Conservation (phyloP, 2,113 vertebrate species). For the Astur gentilis region DNA sequence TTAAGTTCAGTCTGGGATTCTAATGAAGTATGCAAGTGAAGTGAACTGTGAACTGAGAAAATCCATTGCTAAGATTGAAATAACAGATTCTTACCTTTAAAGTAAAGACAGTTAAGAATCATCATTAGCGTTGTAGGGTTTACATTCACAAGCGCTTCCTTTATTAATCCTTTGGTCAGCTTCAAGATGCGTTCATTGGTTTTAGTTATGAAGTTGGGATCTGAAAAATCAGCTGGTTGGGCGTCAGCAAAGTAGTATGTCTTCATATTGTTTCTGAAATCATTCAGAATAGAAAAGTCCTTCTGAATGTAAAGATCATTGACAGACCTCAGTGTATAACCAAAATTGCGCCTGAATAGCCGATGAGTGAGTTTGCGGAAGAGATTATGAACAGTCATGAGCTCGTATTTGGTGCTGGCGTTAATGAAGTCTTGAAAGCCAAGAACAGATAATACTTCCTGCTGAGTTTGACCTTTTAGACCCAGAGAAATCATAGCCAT, state of each 20-base stretch:
- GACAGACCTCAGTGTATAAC: slow-evolving; percentile 87
- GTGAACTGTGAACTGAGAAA: not conserved
- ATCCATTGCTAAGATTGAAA: not conserved
- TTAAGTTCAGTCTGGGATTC: not conserved
- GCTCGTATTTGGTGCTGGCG: slow-evolving; percentile 87
- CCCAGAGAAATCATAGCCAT: slow-evolving; percentile 95
- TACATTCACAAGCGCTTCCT: slow-evolving; percentile 83
- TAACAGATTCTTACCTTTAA: slow-evolving; percentile 85
- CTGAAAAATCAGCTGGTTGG: slow-evolving; percentile 85
- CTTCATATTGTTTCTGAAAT: slow-evolving; percentile 81
- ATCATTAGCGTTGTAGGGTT: slow-evolving; percentile 87
- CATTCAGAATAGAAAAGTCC: slow-evolving; percentile 72
- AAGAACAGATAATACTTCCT: slow-evolving; percentile 80
- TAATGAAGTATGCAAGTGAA: not conserved
- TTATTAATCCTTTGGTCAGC: slow-evolving; percentile 92
- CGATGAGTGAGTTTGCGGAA: slow-evolving; percentile 93
- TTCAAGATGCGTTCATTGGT: slow-evolving; percentile 87
- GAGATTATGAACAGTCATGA: slow-evolving; percentile 89
- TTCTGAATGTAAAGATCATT: slow-evolving; percentile 88
- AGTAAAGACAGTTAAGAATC: slow-evolving; percentile 96
- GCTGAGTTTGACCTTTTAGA: slow-evolving; percentile 74
- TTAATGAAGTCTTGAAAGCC: slow-evolving; percentile 91
- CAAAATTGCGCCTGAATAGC: slow-evolving; percentile 94
- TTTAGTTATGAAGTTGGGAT: slow-evolving; percentile 82
- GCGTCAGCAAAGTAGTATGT: slow-evolving; percentile 90